Percentiles rank a stretch among this genome's conserved stretches.
Conservation (phyloP, 2,888 invertebrate genomes). For the Synanthedon tipuliformis region DNA sequence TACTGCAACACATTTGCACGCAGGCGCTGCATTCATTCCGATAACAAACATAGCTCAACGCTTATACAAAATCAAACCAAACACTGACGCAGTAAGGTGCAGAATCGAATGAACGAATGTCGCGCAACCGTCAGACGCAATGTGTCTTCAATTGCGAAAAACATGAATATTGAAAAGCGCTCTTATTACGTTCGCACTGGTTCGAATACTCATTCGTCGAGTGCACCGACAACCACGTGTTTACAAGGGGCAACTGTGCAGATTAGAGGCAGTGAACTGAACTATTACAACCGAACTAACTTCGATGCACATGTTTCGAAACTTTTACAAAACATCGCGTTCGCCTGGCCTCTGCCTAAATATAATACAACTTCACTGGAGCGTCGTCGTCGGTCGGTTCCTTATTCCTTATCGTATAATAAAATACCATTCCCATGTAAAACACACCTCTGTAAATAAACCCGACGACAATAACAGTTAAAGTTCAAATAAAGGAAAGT, state of each 20-base stretch:
- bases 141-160: conserved; percentile 49
- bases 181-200: conserved; percentile 48
- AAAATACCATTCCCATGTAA: not conserved
- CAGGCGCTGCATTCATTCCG: conserved; percentile 34
- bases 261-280: conserved; percentile 36
- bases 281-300: conserved; percentile 14
- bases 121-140: conserved; percentile 31
- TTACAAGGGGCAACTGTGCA: conserved; percentile 47
- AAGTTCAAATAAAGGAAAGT: conserved; percentile 17
- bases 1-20: conserved; percentile 11
- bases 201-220: conserved; percentile 43
- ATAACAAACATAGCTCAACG: conserved; percentile 21
- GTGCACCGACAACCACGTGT: conserved; percentile 48
- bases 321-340: conserved; percentile 23
- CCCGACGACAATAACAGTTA: conserved; percentile 12
- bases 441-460: conserved; percentile 14
- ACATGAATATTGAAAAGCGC: conserved; percentile 59
- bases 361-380: no score
- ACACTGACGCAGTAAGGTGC: conserved; percentile 31
- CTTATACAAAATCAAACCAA: conserved; percentile 33
- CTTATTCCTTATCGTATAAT: not conserved
- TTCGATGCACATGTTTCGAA: conserved; percentile 41
- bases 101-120: conserved; percentile 26
- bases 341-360: no score
- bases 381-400: not conserved